Percentiles rank a stretch among this genome's conserved stretches.
These are phyloP conservation scores for Oreonectes daqikongensis DNA, from an alignment of 2,797 vertebrate species.

Conservation along the genomic window DNA sequence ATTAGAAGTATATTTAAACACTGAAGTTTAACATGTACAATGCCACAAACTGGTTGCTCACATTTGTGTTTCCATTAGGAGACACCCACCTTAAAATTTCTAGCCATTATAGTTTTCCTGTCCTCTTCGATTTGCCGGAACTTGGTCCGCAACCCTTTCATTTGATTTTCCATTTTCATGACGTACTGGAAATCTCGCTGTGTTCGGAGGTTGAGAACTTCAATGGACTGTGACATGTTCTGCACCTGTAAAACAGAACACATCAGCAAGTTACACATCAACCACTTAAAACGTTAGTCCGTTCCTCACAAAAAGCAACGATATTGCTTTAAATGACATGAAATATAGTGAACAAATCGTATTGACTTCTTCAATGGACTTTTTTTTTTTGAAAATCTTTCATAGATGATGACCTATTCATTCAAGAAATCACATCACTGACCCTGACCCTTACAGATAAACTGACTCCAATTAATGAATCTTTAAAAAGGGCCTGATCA, in stretches of 20 bases:
- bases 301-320: neutral
- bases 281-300: neutral
- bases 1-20: neutral
- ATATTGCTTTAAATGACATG: too few species aligned
- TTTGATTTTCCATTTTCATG: slow-evolving; percentile 99
- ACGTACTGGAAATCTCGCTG: slow-evolving; percentile 99
- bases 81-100: slow-evolving; percentile 89
- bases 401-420: neutral
- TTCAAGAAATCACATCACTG: neutral
- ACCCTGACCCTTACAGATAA: neutral
- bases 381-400: too few species aligned
- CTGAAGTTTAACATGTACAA: neutral
- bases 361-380: neutral
- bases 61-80: neutral
- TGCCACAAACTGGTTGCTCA: neutral
- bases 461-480: slow-evolving; percentile 36
- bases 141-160: slow-evolving; percentile 96
- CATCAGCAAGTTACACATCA: neutral
- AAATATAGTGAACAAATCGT: neutral
- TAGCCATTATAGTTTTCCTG: slow-evolving; percentile 93
- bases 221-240: slow-evolving; percentile 99
- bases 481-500: slow-evolving; percentile 31
- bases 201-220: slow-evolving; percentile 95
- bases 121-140: slow-evolving; percentile 97
- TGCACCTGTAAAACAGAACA: slow-evolving; percentile 85